Base-by-base conservation (phyloP, 2,888 invertebrate species). In the Tenthredo notha region DNA sequence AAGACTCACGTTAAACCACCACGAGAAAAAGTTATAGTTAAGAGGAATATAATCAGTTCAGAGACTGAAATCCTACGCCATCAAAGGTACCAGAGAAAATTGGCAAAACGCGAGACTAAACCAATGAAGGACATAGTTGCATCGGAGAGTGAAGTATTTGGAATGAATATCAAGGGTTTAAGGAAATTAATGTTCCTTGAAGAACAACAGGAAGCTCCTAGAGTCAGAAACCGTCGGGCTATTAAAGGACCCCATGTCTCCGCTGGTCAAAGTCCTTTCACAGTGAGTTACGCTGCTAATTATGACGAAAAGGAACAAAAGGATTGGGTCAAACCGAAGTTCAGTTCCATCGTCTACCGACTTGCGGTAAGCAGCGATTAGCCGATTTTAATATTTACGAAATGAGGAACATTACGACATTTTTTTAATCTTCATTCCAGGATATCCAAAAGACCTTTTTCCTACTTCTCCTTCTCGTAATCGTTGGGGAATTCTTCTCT, bases 381-480 rank as follows among this genome's bases (percentile, higher is more conserved):
- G 29, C 25, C 9, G 12, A 18, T 43, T 70, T 15, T 9, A 54
- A 12, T 3, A 6, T n/a, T 0, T 9, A 54, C 0, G 33, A 33
- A 25, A 12, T 2, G 29, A 29, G 12, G 21, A 40, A 12, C 15
- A 7, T 40, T 18, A 40, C 7, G 43, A 80, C 0, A 29, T 86
- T 54, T 85, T 77, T 21, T 50, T n/a, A n/a, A 75, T 47, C 47
- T 12, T 84, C 72, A 43, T 33, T 92, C 43, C 95, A 96, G 91
- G 99, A 98, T 92, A 98, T 99, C 43, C 97, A 98, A 93, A 98
- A 98, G 94, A 98, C 98, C 0, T 99, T 99, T 95, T 98, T 99
- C 94, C 95, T 99, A 58, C 95, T 99, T 65, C 94, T 99, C 84
- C 94, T 99, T 74, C 95, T 99, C 84, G 98, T 99, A 18, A 96